Conservation (phyloP, 37 sponge, comb jelly and placozoan genomes). For the Hexactinellida sp. region DNA sequence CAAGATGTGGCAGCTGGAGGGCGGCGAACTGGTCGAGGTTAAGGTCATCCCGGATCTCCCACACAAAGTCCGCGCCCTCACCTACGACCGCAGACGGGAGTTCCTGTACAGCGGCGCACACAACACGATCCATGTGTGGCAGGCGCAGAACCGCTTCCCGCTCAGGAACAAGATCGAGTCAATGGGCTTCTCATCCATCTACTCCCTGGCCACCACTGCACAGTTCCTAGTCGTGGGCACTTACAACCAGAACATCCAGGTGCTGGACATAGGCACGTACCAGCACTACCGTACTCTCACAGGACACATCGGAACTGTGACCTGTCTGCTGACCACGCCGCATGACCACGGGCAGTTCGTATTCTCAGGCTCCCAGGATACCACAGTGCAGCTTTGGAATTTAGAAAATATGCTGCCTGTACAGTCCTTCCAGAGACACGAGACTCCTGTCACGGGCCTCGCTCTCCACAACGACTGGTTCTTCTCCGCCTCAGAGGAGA, state of each 20-base stretch:
- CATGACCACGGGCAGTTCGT: slow-evolving; percentile 50
- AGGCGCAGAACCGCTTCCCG: slow-evolving; percentile 39
- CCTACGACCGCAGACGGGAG: slow-evolving; percentile 53
- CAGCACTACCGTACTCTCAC: slow-evolving; percentile 53
- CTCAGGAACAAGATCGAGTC: slow-evolving; percentile 33
- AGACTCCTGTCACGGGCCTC: slow-evolving; percentile 50
- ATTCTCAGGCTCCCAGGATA: slow-evolving; percentile 72
- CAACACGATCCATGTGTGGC: slow-evolving; percentile 77
- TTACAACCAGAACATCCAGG: slow-evolving; percentile 82
- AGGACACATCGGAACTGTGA: slow-evolving; percentile 81
- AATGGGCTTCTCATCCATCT: slow-evolving; percentile 62
- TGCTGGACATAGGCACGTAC: slow-evolving; percentile 50
- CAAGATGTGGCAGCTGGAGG: slow-evolving; percentile 5
- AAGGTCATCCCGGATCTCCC: slow-evolving; percentile 28
- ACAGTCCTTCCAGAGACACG: slow-evolving; percentile 69
- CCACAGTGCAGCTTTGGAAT: slow-evolving; percentile 79
- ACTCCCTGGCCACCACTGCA: slow-evolving; percentile 66
- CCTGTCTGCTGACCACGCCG: slow-evolving; percentile 48
- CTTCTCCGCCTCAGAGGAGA: slow-evolving; percentile 79
- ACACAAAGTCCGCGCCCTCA: slow-evolving; percentile 60
- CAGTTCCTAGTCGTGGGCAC: slow-evolving; percentile 74
- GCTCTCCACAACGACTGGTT: slow-evolving; percentile 61
- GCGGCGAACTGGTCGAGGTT: slow-evolving; percentile 37
- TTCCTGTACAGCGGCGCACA: slow-evolving; percentile 57
- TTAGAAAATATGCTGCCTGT: slow-evolving; percentile 82